Percentiles rank a stretch among this genome's conserved stretches.
Evolutionary conservation across 2,797 vertebrate genomes (phyloP).

Genomic region (Scyliorhinus canicula): DNA sequence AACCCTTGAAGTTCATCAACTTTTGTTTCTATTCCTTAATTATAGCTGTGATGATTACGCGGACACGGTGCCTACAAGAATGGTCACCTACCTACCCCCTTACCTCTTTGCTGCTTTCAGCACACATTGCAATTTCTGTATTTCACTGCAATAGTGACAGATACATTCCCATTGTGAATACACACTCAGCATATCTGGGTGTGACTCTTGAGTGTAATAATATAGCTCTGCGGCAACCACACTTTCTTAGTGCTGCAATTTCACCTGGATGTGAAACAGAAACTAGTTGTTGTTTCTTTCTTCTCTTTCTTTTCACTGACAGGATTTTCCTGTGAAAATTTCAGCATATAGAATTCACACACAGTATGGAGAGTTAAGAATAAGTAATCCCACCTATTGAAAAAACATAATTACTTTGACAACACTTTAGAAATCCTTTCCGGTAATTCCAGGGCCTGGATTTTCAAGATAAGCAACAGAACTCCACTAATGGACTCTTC

Average conservation of each 20-base stretch:
- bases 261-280: neutral
- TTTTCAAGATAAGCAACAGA: too few relatives aligned
- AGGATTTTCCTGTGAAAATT: neutral
- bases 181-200: neutral
- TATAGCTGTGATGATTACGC: neutral
- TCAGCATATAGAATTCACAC: neutral
- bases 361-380: neutral
- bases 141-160: neutral
- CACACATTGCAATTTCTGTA: neutral
- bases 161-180: neutral
- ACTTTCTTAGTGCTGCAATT: neutral
- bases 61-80: neutral
- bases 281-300: neutral
- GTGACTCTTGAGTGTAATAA: neutral
- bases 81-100: too few relatives aligned
- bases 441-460: too few relatives aligned
- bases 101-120: neutral
- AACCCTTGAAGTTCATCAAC: neutral
- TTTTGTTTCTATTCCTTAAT: neutral
- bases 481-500: too few relatives aligned
- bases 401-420: neutral
- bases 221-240: neutral
- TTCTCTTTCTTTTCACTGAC: too few relatives aligned
- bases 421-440: neutral
- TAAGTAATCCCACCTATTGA: neutral